Evolutionary conservation across 1,140 invertebrate genomes (phyloP), one percentile per base, ranked within the genome.

Genomic region (Drosophila biarmipes): DNA sequence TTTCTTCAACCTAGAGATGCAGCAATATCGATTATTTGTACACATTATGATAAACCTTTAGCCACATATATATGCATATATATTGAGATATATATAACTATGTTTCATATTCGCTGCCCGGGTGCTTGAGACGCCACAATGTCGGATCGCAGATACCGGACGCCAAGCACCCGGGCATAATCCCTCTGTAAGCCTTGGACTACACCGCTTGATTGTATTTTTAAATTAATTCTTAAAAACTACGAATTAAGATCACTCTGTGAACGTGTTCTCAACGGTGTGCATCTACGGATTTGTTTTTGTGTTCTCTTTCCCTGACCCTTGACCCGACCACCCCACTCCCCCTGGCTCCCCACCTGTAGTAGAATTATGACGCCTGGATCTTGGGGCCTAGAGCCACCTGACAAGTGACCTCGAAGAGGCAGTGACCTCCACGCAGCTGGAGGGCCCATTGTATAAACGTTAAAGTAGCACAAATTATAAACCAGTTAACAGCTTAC

Each of bases 161-260:
- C 12, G 6, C 31, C 59, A 64, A 35, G 58, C 27, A 37, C 43
- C 35, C 59, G 54, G 59, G 59, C 38, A 24, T 12, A 42, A 42
- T 42, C 55, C 58, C 38, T 43, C 54, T 68, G 53, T 51, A 29
- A 53, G 38, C 48, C 43, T 61, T 46, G 37, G 51, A 71, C 43
- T 48, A 52, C 56, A 73, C 58, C 59, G 58, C 84, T 82, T 87
- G 78, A 89, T 89, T 87, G 84, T 89, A 89, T 89, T 89, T 89
- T 80, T 87, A 87, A 81, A 87, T 79, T 87, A 78, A 86, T 76
- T 87, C 78, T 89, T 87, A 84, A 80, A 89, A 84, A 89, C 58
- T 71, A 89, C 79, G 64, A 71, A 61, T 89, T 89, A 89, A 80
- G 75, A 58, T 56, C 57, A 72, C 46, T 17, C 49, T 54, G 49